phyloP scores from a whole-genome alignment of 1,140 invertebrate species.

The Drosophila sucinea region DNA sequence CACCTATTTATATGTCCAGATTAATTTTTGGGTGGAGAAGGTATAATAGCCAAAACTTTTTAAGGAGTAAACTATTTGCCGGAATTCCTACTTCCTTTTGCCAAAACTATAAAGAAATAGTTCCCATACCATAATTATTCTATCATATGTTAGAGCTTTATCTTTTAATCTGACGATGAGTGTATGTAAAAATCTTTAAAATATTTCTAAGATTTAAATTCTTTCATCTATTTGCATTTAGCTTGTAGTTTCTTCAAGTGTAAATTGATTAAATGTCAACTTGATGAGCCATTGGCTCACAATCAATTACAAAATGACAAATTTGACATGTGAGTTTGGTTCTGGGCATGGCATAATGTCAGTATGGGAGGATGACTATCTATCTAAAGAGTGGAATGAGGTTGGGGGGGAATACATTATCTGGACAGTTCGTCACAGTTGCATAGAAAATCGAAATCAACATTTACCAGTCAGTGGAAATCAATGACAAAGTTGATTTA shows the following conservation, averaged over 20 bases:
- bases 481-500: slow-evolving; percentile 80
- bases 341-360: not conserved
- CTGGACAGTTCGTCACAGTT: slow-evolving; percentile 67
- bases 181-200: too few species aligned
- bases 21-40: too few species aligned
- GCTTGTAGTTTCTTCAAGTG: slow-evolving; percentile 30
- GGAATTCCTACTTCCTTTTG: too few species aligned
- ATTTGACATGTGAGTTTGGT: slow-evolving; percentile 55
- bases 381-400: not conserved
- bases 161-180: too few species aligned
- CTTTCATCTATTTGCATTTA: too few species aligned
- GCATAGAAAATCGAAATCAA: slow-evolving; percentile 57
- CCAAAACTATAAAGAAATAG: too few species aligned
- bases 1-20: too few species aligned
- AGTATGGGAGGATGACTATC: not conserved
- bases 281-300: slow-evolving; percentile 54
- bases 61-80: too few species aligned
- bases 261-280: slow-evolving; percentile 77
- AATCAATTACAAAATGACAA: slow-evolving; percentile 77
- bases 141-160: too few species aligned
- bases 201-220: too few species aligned
- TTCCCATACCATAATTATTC: too few species aligned
- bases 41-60: too few species aligned
- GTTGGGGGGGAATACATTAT: slow-evolving; percentile 52
- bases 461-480: slow-evolving; percentile 50